Conservation (phyloP, 2,797 vertebrate genomes). For the Rhabdophis nuchalis region DNA sequence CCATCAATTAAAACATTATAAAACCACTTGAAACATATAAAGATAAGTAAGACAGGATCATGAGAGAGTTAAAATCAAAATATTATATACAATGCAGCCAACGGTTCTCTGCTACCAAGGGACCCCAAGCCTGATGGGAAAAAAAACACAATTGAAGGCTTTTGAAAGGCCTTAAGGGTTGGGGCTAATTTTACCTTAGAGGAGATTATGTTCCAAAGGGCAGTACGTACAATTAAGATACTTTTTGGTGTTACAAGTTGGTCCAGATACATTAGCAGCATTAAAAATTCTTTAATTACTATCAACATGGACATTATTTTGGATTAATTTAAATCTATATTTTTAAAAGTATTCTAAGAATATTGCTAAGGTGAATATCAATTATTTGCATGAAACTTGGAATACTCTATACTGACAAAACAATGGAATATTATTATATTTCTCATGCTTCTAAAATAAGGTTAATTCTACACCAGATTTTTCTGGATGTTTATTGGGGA, state of each 20-base stretch:
- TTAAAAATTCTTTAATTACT: background rate
- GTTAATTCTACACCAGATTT: background rate
- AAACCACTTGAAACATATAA: background rate
- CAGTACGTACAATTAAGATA: background rate
- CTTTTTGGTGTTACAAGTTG: background rate
- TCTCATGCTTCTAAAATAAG: background rate
- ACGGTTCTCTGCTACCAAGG: background rate
- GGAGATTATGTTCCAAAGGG: background rate
- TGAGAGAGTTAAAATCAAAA: background rate
- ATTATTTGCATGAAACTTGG: background rate
- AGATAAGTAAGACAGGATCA: background rate
- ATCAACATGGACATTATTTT: background rate
- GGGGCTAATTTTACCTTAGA: background rate
- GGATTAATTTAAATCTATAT: background rate
- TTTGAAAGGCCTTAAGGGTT: background rate
- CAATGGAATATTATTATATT: background rate
- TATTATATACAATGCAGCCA: background rate
- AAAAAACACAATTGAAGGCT: background rate
- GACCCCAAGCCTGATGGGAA: background rate
- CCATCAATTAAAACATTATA: background rate
- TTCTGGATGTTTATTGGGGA: background rate
- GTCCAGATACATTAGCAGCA: background rate
- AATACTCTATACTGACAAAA: background rate
- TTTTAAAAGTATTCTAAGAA: background rate
- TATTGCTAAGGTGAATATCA: background rate